Evolutionary conservation across 2,888 invertebrate genomes (phyloP).

Genomic region (Microctonus hyperodae): DNA sequence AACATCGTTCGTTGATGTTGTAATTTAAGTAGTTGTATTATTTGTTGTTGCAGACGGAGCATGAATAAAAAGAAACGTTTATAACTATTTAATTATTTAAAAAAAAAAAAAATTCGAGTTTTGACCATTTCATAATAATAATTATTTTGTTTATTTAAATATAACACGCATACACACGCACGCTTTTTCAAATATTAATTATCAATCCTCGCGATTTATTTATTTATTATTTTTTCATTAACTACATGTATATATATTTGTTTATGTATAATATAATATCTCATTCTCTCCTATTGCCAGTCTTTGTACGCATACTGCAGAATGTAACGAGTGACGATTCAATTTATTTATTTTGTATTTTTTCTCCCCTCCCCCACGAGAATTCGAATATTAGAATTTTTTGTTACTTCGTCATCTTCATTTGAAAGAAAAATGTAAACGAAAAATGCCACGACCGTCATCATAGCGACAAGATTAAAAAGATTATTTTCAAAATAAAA

Average conservation of each 20-base stretch:
- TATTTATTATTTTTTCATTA: neutral
- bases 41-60: neutral
- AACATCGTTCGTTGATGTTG: neutral
- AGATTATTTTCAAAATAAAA: neutral
- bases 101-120: too few species aligned
- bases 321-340: constrained; percentile 28
- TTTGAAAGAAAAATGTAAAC: neutral
- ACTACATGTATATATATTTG: constrained; percentile 6
- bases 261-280: neutral
- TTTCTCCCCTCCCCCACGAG: constrained; percentile 7
- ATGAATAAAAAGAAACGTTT: neutral
- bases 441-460: constrained; percentile 12
- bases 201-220: neutral
- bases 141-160: neutral
- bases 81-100: neutral
- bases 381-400: constrained; percentile 12
- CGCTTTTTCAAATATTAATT: neutral
- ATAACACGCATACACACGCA: neutral
- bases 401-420: neutral
- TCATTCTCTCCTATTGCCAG: constrained; percentile 26
- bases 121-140: too few species aligned
- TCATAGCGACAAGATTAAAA: neutral
- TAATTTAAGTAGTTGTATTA: neutral
- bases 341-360: neutral
- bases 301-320: constrained; percentile 32